These are phyloP conservation scores for Garrulus glandarius DNA, from an alignment of 2,797 vertebrate genomes.

Conservation along the genomic window DNA sequence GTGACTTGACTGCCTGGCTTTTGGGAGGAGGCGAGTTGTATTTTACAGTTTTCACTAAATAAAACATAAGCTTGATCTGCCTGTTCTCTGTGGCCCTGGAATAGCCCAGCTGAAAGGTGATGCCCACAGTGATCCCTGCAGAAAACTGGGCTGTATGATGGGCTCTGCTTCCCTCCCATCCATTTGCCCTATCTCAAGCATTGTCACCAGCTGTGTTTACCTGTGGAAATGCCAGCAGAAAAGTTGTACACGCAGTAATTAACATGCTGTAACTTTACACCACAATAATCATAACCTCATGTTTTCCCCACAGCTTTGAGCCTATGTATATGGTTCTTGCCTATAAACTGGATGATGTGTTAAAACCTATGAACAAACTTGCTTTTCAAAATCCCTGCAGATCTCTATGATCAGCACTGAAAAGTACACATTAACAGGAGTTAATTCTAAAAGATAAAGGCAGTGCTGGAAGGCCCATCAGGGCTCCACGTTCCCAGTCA, in stretches of 20 bases:
- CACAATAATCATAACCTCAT: fast-evolving
- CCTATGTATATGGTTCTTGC: fast-evolving
- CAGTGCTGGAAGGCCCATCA: neutral
- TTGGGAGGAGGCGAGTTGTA: neutral
- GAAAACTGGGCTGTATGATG: neutral
- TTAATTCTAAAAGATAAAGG: neutral
- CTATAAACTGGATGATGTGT: fast-evolving
- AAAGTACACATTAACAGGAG: fast-evolving
- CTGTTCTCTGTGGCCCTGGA: neutral
- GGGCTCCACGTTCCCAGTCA: neutral
- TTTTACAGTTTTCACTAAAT: neutral
- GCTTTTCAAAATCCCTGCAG: neutral
- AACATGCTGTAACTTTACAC: neutral
- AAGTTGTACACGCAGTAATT: neutral
- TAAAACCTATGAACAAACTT: neutral
- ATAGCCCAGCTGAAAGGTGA: neutral
- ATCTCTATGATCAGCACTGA: fast-evolving
- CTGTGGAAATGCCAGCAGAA: neutral
- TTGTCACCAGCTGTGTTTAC: neutral
- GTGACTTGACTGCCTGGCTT: neutral
- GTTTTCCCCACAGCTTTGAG: neutral
- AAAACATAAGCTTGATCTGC: neutral
- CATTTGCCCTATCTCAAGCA: neutral
- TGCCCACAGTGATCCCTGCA: neutral
- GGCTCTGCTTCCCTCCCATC: neutral